Evolutionary conservation across 2,113 vertebrate genomes (phyloP).

Genomic region (Leucopsar rothschildi): DNA sequence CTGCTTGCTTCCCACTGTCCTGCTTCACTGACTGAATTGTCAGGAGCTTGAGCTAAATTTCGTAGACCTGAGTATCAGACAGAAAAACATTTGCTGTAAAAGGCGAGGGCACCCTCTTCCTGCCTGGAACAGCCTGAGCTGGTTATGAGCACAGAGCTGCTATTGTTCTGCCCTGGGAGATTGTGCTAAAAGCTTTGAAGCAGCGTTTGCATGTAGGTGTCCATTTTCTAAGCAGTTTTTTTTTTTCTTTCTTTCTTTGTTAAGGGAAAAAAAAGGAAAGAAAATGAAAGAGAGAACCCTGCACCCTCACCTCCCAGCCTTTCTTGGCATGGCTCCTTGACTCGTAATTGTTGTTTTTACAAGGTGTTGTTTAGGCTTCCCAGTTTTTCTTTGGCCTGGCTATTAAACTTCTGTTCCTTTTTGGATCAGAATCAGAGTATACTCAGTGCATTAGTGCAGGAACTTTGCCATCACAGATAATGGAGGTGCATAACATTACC

Average conservation of each 20-base stretch:
- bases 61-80: neutral
- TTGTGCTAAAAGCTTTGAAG: constrained; percentile 27
- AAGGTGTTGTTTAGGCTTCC: constrained; percentile 21
- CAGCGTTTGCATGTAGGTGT: constrained; percentile 19
- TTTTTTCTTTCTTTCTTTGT: neutral
- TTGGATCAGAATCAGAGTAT: neutral
- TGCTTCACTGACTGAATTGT: neutral
- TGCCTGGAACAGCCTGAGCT: neutral
- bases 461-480: neutral
- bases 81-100: neutral
- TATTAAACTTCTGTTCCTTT: neutral
- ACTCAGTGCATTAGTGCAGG: neutral
- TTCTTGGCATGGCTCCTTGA: constrained; percentile 38
- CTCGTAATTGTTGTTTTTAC: constrained; percentile 39
- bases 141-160: neutral
- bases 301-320: neutral
- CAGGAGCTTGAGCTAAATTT: neutral
- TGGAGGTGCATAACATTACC: neutral
- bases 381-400: neutral
- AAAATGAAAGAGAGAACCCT: neutral
- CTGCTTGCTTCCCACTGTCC: neutral
- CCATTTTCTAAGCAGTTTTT: constrained; percentile 37
- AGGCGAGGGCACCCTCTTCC: neutral
- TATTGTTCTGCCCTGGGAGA: constrained; percentile 13
- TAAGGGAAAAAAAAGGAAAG: neutral